Percentiles rank a stretch among this genome's conserved stretches.
phyloP scores from a whole-genome alignment of 2,113 vertebrate species.

The Aldabrachelys gigantea region DNA sequence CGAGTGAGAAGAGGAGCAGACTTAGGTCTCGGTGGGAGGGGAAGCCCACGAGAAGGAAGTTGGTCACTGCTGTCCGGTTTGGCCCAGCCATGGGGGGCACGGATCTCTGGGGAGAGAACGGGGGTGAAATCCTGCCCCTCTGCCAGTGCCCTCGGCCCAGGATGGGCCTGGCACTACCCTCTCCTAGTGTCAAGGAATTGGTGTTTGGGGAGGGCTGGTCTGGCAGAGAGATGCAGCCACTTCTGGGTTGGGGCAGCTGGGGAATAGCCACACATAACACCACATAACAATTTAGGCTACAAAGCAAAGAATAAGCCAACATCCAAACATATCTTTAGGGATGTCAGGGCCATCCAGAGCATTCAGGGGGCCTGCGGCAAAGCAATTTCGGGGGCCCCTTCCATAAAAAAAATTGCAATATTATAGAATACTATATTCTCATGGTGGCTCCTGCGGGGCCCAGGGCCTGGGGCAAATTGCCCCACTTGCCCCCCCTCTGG shows the following conservation, averaged over 20 bases:
- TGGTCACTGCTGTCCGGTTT: neutral
- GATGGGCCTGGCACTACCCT: neutral
- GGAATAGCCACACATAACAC: neutral
- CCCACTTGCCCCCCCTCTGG: too few relatives aligned
- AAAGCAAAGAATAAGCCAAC: neutral
- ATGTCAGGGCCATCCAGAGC: too few relatives aligned
- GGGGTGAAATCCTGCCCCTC: neutral
- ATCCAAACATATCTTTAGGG: too few relatives aligned
- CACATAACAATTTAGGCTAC: neutral
- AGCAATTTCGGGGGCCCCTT: too few relatives aligned
- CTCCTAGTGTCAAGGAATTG: neutral
- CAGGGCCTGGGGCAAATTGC: too few relatives aligned
- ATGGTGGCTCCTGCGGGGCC: too few relatives aligned
- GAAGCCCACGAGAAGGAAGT: constrained; percentile 61
- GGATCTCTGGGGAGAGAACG: neutral
- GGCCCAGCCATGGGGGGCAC: neutral
- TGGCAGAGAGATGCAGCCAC: neutral
- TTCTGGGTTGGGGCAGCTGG: neutral
- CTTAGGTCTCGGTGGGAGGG: constrained; percentile 31
- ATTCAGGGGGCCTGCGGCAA: too few relatives aligned
- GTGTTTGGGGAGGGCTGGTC: neutral
- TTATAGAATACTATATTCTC: too few relatives aligned
- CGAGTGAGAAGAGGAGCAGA: constrained; percentile 10
- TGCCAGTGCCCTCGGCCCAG: neutral
- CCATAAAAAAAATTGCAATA: too few relatives aligned